A percentile compares a stretch with the other conserved stretches of the same genome.
phyloP scores from a whole-genome alignment of 2,797 vertebrate genomes.

The Falco novaeseelandiae region DNA sequence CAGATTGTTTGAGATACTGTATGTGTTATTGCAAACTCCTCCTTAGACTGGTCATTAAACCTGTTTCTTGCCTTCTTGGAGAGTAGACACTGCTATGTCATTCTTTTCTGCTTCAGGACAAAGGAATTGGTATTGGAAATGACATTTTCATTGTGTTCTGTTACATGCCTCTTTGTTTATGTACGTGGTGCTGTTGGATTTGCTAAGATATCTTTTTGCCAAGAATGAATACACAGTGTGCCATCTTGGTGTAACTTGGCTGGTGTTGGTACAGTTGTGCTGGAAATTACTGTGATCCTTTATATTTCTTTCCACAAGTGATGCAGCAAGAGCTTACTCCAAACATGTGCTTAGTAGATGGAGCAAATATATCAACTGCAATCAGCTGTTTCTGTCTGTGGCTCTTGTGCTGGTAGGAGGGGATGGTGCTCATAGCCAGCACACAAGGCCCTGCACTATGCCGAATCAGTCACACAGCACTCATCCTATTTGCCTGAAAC shows the following conservation, averaged over 20 bases:
- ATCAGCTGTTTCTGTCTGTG: fast-evolving
- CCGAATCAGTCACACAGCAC: not conserved
- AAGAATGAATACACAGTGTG: not conserved
- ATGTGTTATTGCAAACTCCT: not conserved
- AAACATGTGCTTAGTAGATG: not conserved
- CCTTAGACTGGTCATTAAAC: not conserved
- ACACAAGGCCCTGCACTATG: fast-evolving
- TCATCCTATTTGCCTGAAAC: not conserved
- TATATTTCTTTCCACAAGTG: not conserved
- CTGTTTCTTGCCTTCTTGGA: not conserved
- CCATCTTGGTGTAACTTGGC: not conserved
- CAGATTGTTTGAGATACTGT: not conserved
- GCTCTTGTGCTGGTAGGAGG: not conserved
- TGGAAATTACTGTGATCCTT: not conserved
- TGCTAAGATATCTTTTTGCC: not conserved
- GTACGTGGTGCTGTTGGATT: not conserved
- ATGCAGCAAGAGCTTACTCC: not conserved
- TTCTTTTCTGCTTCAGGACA: not conserved
- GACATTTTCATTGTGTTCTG: not conserved
- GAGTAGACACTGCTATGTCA: not conserved
- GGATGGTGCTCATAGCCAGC: not conserved
- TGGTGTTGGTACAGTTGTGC: not conserved
- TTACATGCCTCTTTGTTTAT: not conserved
- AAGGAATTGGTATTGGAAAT: not conserved
- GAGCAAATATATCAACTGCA: not conserved